Percentiles rank a stretch among this genome's conserved stretches.
Evolutionary conservation across 2,888 invertebrate genomes (phyloP).

Genomic region (Teleiodes luculella): DNA sequence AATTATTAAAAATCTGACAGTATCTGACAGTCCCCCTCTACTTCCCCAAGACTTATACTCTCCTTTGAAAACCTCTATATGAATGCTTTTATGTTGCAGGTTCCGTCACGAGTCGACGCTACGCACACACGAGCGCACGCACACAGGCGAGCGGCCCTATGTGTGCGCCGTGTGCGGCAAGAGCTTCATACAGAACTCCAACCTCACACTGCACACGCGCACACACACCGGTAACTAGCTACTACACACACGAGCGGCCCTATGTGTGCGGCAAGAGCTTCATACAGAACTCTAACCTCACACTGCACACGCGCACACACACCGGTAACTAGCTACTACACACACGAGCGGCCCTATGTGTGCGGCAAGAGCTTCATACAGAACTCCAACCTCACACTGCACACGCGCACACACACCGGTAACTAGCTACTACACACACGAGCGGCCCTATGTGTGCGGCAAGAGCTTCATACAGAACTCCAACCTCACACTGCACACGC

Average conservation of each 20-base stretch:
- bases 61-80: too few species aligned
- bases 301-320: constrained; percentile 67
- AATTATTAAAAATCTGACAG: too few species aligned
- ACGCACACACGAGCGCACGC: constrained; percentile 79
- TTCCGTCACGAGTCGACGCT: constrained; percentile 80
- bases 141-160: constrained; percentile 81
- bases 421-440: constrained; percentile 33
- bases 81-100: constrained; percentile 37
- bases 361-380: constrained; percentile 55
- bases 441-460: constrained; percentile 38
- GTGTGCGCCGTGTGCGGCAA: constrained; percentile 77
- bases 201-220: constrained; percentile 68
- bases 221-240: constrained; percentile 54
- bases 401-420: constrained; percentile 71
- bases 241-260: constrained; percentile 35
- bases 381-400: constrained; percentile 66
- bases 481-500: constrained; percentile 70
- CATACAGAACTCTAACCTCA: constrained; percentile 67
- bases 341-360: constrained; percentile 45
- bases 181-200: constrained; percentile 80
- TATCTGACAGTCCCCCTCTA: too few species aligned
- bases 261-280: constrained; percentile 48
- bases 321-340: constrained; percentile 45
- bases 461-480: background rate
- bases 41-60: too few species aligned